Evolutionary conservation across 2,888 invertebrate genomes (phyloP).

Genomic region (Acheta domesticus): DNA sequence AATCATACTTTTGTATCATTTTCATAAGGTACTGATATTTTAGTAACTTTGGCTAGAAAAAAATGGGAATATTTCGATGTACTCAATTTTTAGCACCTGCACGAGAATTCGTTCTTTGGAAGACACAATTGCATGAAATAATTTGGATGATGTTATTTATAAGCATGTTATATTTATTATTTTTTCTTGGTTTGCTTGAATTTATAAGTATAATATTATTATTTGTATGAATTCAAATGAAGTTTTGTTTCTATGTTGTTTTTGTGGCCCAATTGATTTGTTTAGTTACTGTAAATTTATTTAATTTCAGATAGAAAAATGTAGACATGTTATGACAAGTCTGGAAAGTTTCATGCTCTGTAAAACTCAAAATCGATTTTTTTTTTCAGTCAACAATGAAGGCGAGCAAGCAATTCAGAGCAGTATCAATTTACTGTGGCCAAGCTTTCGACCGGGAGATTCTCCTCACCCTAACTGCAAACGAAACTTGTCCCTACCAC

Average conservation of each 20-base stretch:
- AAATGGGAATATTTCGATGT: no score
- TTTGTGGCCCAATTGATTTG: background rate
- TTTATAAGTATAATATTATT: background rate
- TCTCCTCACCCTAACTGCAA: constrained; percentile 33
- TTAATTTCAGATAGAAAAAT: background rate
- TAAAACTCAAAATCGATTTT: no score
- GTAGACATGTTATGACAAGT: no score
- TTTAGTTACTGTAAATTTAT: background rate
- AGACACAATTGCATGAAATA: no score
- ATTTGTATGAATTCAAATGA: background rate
- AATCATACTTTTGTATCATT: no score
- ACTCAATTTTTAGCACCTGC: no score
- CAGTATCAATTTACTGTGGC: constrained; percentile 34
- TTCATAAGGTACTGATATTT: no score
- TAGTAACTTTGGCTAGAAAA: no score
- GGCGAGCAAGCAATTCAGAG: constrained; percentile 33
- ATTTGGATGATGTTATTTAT: background rate
- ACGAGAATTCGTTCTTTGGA: no score
- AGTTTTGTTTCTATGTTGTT: background rate
- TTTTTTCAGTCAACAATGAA: constrained; percentile 26
- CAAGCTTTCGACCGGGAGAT: constrained; percentile 34
- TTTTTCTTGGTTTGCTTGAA: background rate
- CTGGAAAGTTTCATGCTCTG: no score
- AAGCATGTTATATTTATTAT: constrained; percentile 19
- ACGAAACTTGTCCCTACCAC: constrained; percentile 31